phyloP scores from a whole-genome alignment of 2,113 vertebrate genomes.

The Aphyosemion australe region DNA sequence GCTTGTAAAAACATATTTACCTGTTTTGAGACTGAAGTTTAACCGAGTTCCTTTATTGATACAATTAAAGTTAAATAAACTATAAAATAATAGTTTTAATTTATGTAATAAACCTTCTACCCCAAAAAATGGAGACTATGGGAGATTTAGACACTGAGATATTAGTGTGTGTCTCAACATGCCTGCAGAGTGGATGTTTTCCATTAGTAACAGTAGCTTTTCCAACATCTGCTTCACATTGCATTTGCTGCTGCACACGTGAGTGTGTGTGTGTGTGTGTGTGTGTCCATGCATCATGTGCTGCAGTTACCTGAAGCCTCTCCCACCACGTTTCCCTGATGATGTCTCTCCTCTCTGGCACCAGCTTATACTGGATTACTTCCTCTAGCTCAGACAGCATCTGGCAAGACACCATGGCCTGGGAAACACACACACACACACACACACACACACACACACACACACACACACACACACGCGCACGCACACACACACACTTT shows the following conservation, averaged over 20 bases:
- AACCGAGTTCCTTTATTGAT: background rate
- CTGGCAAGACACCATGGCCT: constrained; percentile 99
- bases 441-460: constrained; percentile 3
- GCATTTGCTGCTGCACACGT: constrained; percentile 26
- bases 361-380: constrained; percentile 99
- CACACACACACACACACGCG: constrained; percentile 17
- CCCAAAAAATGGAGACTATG: background rate
- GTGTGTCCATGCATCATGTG: constrained; percentile 28
- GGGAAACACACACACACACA: constrained; percentile 29
- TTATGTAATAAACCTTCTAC: background rate
- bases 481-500: background rate
- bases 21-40: background rate
- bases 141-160: background rate
- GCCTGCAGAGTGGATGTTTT: constrained; percentile 35
- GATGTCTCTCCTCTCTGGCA: constrained; percentile 96
- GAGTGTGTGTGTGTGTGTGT: background rate
- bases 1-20: background rate
- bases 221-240: constrained; percentile 58
- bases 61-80: background rate
- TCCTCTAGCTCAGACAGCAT: constrained; percentile 99
- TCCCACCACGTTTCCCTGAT: constrained; percentile 99
- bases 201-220: constrained; percentile 55
- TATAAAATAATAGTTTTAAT: background rate
- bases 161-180: constrained; percentile 18
- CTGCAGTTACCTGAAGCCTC: constrained; percentile 88